Conservation (phyloP, 2,113 vertebrate genomes). For the Grallaria varia region DNA sequence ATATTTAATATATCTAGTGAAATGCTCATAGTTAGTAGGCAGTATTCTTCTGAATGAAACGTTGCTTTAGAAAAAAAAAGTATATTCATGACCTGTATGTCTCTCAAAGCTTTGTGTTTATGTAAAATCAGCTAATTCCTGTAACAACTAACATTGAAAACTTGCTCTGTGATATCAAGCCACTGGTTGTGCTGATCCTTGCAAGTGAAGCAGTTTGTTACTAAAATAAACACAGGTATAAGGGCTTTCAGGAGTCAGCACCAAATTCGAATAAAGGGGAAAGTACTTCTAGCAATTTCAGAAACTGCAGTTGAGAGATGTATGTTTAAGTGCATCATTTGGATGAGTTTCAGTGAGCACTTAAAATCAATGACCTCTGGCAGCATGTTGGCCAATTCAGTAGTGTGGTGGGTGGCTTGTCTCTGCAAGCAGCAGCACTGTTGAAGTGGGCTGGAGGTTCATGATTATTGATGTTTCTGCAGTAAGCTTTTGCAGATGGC, state of each 20-base stretch:
- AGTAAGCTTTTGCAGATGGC: neutral
- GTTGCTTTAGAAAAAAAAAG: neutral
- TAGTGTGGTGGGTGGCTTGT: slow-evolving; percentile 5
- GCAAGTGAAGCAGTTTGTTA: slow-evolving; percentile 15
- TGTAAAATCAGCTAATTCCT: neutral
- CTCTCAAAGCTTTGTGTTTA: neutral
- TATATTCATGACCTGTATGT: neutral
- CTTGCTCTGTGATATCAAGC: neutral
- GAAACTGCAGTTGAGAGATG: neutral
- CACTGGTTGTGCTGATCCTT: slow-evolving; percentile 3
- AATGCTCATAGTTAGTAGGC: neutral
- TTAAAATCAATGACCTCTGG: neutral
- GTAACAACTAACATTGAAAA: neutral
- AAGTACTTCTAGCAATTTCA: neutral
- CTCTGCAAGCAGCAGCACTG: slow-evolving; percentile 4
- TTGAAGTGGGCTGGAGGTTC: neutral
- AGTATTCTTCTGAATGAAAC: neutral
- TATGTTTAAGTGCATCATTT: neutral
- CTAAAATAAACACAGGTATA: slow-evolving; percentile 44
- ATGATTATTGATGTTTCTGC: neutral
- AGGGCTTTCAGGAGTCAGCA: slow-evolving; percentile 22
- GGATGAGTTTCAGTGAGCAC: neutral
- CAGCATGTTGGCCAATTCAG: neutral
- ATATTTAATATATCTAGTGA: neutral
- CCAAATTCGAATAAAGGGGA: slow-evolving; percentile 16